Evolutionary conservation across 1,140 invertebrate genomes (phyloP).

Genomic region (Alviniconcha marisindica): DNA sequence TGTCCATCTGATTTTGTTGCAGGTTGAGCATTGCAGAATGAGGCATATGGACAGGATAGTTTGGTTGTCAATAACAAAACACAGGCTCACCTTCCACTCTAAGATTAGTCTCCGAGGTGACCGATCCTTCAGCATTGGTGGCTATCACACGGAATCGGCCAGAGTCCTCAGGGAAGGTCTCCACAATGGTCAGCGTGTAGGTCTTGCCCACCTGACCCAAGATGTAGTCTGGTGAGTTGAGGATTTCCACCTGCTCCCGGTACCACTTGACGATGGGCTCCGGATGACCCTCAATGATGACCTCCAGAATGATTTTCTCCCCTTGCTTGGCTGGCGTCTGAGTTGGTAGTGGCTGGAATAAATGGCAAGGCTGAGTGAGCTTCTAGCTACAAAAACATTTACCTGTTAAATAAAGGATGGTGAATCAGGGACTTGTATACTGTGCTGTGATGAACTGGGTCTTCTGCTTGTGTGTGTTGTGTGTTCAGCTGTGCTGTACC

Average conservation of each 20-base stretch:
- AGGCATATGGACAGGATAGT: no score
- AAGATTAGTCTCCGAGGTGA: slow-evolving; percentile 72
- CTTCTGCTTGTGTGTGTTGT: no score
- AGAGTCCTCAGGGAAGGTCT: slow-evolving; percentile 95
- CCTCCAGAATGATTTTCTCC: slow-evolving; percentile 83
- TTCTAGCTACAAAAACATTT: no score
- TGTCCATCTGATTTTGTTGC: no score
- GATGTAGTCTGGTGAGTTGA: slow-evolving; percentile 68
- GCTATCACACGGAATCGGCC: slow-evolving; percentile 96
- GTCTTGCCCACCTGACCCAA: slow-evolving; percentile 67
- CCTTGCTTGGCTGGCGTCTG: slow-evolving; percentile 82
- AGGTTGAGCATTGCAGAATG: no score
- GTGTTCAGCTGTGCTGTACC: no score
- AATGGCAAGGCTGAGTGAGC: no score
- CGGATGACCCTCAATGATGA: slow-evolving; percentile 85
- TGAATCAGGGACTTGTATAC: no score
- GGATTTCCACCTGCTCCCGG: slow-evolving; percentile 81
- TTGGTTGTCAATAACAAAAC: no score
- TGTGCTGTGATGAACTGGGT: no score
- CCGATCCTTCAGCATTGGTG: slow-evolving; percentile 91
- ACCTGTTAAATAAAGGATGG: no score
- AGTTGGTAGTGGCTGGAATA: slow-evolving; percentile 56
- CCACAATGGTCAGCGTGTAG: slow-evolving; percentile 89
- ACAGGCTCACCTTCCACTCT: slow-evolving; percentile 67
- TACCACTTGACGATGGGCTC: slow-evolving; percentile 85